Evolutionary conservation across 1,140 invertebrate species (phyloP).

Genomic region (Pseudachorutes palmiensis): DNA sequence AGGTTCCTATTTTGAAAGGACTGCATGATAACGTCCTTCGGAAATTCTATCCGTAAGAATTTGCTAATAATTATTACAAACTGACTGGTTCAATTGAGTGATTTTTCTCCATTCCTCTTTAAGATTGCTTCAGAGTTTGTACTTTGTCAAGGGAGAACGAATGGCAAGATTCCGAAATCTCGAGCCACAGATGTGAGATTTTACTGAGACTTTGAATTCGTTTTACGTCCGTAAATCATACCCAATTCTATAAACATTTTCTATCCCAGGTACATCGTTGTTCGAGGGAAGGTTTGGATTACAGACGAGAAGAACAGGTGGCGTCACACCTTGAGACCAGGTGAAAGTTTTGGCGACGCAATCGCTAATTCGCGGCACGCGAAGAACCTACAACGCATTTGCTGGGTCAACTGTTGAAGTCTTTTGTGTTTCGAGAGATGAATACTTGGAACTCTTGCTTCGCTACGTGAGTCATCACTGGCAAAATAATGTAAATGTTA

Average conservation of each 20-base stretch:
- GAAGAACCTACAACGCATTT: constrained; percentile 4
- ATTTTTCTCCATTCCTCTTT: background rate
- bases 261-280: constrained; percentile 10
- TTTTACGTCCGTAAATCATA: background rate
- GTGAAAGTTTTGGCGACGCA: constrained; percentile 17
- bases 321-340: background rate
- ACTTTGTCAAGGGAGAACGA: constrained; percentile 20
- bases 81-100: background rate
- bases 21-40: constrained; percentile 14
- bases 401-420: constrained; percentile 14
- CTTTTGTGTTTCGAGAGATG: background rate
- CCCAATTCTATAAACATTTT: background rate
- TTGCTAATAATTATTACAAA: background rate
- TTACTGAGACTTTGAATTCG: background rate
- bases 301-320: constrained; percentile 2
- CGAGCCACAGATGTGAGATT: constrained; percentile 17
- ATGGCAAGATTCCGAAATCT: constrained; percentile 12
- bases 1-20: constrained; percentile 18
- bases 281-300: constrained; percentile 22
- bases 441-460: constrained; percentile 14
- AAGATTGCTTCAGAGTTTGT: constrained; percentile 11
- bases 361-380: constrained; percentile 6
- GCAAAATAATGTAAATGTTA: background rate
- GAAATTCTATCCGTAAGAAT: constrained; percentile 3
- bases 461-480: background rate